Percentiles rank a stretch among this genome's conserved stretches.
Conservation (phyloP, 2,888 invertebrate genomes). For the Agonum fuliginosum region DNA sequence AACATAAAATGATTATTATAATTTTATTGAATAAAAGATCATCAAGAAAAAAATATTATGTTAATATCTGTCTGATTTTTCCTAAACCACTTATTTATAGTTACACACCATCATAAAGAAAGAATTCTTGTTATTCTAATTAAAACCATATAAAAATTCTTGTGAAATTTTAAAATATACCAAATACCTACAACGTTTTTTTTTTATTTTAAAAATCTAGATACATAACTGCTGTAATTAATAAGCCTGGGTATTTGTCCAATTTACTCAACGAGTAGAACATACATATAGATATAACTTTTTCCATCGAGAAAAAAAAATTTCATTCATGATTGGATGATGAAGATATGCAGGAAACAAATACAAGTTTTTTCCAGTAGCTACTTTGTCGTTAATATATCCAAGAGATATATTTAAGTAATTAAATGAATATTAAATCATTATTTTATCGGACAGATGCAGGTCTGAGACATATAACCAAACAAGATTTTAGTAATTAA, state of each 20-base stretch:
- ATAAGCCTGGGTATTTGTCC: slow-evolving; percentile 22
- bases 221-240: neutral
- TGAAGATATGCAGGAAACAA: slow-evolving; percentile 28
- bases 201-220: neutral
- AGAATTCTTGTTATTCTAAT: no score
- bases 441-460: slow-evolving; percentile 38
- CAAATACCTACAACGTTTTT: neutral
- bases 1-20: no score
- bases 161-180: no score
- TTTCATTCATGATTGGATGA: neutral
- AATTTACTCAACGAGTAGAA: slow-evolving; percentile 3
- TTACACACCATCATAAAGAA: no score
- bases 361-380: slow-evolving; percentile 23
- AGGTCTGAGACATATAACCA: slow-evolving; percentile 10
- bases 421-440: slow-evolving; percentile 50
- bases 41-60: no score
- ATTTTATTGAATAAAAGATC: no score
- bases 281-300: neutral
- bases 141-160: no score
- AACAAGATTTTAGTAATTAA: slow-evolving; percentile 44
- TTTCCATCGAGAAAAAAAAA: neutral
- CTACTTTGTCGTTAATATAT: slow-evolving; percentile 20
- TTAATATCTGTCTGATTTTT: no score
- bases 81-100: no score
- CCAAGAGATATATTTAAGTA: slow-evolving; percentile 46